Evolutionary conservation across 1,140 invertebrate species (phyloP).

Genomic region (Dendrolimus punctatus): DNA sequence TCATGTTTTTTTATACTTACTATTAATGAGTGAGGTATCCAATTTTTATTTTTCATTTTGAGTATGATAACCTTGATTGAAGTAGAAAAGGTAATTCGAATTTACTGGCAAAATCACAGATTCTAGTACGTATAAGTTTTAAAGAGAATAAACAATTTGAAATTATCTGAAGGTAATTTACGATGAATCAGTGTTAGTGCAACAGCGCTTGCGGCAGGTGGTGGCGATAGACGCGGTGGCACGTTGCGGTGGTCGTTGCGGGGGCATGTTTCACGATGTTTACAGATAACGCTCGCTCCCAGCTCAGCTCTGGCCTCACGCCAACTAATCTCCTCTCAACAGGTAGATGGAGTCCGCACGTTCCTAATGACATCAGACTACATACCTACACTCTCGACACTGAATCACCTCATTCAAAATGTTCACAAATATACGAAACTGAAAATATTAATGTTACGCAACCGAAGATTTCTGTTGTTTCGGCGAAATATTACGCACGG

Average conservation of each 20-base stretch:
- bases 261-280: conserved; percentile 34
- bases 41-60: too few species aligned
- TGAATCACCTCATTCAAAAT: conserved; percentile 56
- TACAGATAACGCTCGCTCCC: conserved; percentile 33
- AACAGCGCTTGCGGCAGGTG: neutral
- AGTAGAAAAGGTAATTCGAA: too few species aligned
- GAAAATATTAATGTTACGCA: conserved; percentile 18
- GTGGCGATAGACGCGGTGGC: conserved; percentile 21
- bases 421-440: conserved; percentile 9
- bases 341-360: conserved; percentile 53
- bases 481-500: conserved; percentile 1
- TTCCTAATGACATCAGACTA: conserved; percentile 52
- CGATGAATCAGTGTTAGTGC: conserved; percentile 1
- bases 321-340: conserved; percentile 61
- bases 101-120: too few species aligned
- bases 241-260: conserved; percentile 14
- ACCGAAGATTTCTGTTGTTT: conserved; percentile 11
- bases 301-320: conserved; percentile 36
- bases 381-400: conserved; percentile 22
- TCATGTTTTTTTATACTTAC: too few species aligned
- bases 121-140: too few species aligned
- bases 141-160: neutral
- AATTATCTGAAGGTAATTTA: conserved; percentile 1
- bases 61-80: too few species aligned
- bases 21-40: too few species aligned